Evolutionary conservation across 1,140 invertebrate genomes (phyloP), one percentile per base, ranked within the genome.

Genomic region (Leptopilina clavipes): DNA sequence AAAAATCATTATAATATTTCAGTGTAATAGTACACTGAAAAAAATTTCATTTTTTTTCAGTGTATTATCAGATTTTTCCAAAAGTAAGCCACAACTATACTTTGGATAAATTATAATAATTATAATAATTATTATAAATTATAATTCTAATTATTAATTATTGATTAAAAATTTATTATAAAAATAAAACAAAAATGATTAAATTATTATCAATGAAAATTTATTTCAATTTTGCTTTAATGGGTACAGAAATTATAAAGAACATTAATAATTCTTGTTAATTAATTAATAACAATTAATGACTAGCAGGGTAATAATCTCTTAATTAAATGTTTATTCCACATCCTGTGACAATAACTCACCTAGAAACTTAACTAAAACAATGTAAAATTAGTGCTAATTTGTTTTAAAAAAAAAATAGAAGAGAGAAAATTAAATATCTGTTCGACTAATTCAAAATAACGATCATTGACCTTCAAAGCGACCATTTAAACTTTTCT

Each of bases 391-490:
- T 31, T 5, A 31, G 1, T 31, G 1, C 8, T 8, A 40, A 40
- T n/a, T 45, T 45, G 1, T 14, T 14, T 45, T 1, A n/a, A 1
- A 45, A 52, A n/a, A 17, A 8, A 17, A 6, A n/a, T 3, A 17
- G 17, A 17, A 52, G n/a, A 52, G 25, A 31, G 25, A 52, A 17
- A 52, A 52, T 17, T 17, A 17, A 3, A 52, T 52, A 7, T 6
- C 6, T 3, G 1, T 6, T 9, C 1, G 10, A 11, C 9, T 12
- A 48, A 52, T 52, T 52, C 48, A 52, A 52, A 52, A 25, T 65
- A 65, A 65, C 59, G 59, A 65, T 31, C 22, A 31, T 65, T 31
- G 59, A 65, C 59, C 59, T 31, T 31, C 59, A 37, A 25, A n/a
- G n/a, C 22, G 3, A 31, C 12, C 3, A 31, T 37, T 65, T 7